Percentiles rank a stretch among this genome's conserved stretches.
phyloP scores from a whole-genome alignment of 2,797 vertebrate species.

The Aplochiton taeniatus region DNA sequence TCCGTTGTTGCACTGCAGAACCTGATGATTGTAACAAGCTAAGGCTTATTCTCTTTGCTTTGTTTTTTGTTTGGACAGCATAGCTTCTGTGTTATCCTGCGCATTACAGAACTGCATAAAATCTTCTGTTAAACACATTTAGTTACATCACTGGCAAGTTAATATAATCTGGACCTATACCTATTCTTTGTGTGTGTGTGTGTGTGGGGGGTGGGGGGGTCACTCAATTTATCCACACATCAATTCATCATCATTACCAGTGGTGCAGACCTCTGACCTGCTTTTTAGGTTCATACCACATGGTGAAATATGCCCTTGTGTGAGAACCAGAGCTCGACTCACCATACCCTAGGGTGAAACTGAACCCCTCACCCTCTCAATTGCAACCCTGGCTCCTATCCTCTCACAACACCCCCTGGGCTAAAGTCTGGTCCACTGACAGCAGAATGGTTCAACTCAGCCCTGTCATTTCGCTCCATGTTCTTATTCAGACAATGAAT shows the following conservation, averaged over 20 bases:
- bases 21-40: too few relatives aligned
- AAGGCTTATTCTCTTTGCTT: too few relatives aligned
- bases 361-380: constrained; percentile 50
- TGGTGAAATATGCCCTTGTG: constrained; percentile 62
- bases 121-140: constrained; percentile 24
- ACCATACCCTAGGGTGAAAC: constrained; percentile 64
- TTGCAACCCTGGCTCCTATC: constrained; percentile 60
- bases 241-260: constrained; percentile 73
- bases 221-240: constrained; percentile 60
- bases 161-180: constrained; percentile 40
- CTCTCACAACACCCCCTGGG: constrained; percentile 35
- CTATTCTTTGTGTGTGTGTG: too few relatives aligned
- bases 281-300: constrained; percentile 57
- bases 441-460: constrained; percentile 58
- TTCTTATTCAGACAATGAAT: constrained; percentile 17
- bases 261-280: constrained; percentile 55
- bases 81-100: too few relatives aligned
- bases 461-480: constrained; percentile 41
- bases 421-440: constrained; percentile 45
- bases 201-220: constrained; percentile 50
- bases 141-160: too few relatives aligned
- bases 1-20: too few relatives aligned
- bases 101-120: constrained; percentile 45
- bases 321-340: constrained; percentile 62
- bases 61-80: too few relatives aligned